A percentile compares a stretch with the other conserved stretches of the same genome.
Evolutionary conservation across 2,888 invertebrate species (phyloP).

Genomic region (Branchipolynoe longqiensis): DNA sequence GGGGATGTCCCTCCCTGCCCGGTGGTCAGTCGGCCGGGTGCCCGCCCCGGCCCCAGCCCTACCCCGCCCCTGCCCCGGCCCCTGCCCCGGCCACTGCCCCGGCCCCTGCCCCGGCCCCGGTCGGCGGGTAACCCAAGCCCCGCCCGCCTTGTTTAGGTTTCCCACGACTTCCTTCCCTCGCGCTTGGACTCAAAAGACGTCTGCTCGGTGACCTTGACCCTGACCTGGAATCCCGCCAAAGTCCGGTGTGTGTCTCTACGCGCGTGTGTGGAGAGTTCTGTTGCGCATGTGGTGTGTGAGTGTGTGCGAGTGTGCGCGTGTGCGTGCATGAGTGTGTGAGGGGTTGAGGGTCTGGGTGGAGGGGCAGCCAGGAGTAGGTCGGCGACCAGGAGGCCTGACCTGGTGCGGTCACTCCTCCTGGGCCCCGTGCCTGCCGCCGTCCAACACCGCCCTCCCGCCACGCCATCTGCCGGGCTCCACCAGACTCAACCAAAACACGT

Average conservation of each 20-base stretch:
- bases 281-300: not conserved
- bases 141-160: conserved; percentile 41
- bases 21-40: not conserved
- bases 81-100: not conserved
- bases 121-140: not conserved
- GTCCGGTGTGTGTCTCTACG: conserved; percentile 24
- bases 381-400: not conserved
- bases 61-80: not conserved
- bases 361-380: not conserved
- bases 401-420: conserved; percentile 35
- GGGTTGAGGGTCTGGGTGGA: not conserved
- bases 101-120: not conserved
- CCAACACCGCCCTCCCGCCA: too few relatives aligned
- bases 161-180: conserved; percentile 32
- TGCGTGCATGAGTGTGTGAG: not conserved
- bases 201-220: conserved; percentile 54
- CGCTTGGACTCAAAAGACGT: conserved; percentile 25
- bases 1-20: not conserved
- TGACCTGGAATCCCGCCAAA: conserved; percentile 56
- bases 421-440: not conserved
- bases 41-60: not conserved
- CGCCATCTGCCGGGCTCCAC: not conserved
- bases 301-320: not conserved
- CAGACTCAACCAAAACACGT: conserved; percentile 25
- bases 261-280: not conserved